Evolutionary conservation across 2,888 invertebrate genomes (phyloP).

Genomic region (Drosophila borealis): DNA sequence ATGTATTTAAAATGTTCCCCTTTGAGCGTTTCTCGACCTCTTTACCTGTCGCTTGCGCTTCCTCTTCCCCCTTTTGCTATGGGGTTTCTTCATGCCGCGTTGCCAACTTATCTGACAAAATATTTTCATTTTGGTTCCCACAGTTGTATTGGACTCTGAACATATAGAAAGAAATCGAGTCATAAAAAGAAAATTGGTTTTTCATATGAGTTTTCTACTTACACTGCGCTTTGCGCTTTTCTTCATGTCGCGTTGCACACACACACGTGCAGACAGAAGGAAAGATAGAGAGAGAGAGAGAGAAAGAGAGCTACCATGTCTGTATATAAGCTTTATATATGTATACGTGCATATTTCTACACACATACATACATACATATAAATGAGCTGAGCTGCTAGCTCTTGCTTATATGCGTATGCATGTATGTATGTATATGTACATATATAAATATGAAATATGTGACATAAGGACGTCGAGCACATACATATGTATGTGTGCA

Average conservation of each 20-base stretch:
- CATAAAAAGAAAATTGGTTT: constrained; percentile 67
- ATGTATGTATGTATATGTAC: not conserved
- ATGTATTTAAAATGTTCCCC: too few relatives aligned
- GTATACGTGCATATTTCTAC: not conserved
- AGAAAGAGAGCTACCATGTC: not conserved
- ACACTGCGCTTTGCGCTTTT: constrained; percentile 49
- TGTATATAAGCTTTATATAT: constrained; percentile 1
- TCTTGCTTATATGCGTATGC: constrained; percentile 1
- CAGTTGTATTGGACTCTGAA: constrained; percentile 30
- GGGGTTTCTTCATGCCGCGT: not conserved
- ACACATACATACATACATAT: constrained; percentile 9
- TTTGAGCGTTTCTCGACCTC: not conserved
- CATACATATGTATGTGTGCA: not conserved
- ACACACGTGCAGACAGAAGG: constrained; percentile 8
- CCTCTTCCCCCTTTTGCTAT: not conserved
- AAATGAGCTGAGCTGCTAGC: not conserved
- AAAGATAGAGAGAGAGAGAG: not conserved
- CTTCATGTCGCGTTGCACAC: constrained; percentile 32
- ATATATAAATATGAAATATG: constrained; percentile 1
- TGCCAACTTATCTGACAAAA: not conserved
- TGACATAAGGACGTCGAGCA: constrained; percentile 5
- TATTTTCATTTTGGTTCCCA: constrained; percentile 30
- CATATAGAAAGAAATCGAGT: constrained; percentile 54
- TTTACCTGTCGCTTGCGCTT: not conserved
- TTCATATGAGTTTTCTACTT: constrained; percentile 51